These are phyloP conservation scores for Onychomys leucogaster DNA, from an alignment of 2,797 vertebrate genomes.

Conservation along the genomic window DNA sequence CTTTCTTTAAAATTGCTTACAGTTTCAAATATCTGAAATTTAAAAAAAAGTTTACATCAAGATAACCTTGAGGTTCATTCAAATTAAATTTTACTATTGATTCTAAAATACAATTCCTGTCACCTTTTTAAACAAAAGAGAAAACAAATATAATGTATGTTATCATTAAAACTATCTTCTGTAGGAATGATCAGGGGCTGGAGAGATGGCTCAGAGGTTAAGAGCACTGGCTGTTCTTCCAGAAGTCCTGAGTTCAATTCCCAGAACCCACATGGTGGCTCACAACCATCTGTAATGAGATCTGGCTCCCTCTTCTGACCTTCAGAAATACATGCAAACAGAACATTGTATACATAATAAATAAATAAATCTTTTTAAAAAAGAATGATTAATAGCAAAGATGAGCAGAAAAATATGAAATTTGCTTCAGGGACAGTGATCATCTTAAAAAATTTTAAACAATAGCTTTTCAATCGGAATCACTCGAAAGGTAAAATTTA, in stretches of 20 bases:
- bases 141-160: background rate
- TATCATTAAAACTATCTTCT: slow-evolving; percentile 11
- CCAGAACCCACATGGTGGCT: no score
- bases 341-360: no score
- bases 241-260: no score
- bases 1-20: slow-evolving; percentile 36
- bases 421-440: background rate
- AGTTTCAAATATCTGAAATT: slow-evolving; percentile 35
- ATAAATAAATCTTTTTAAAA: no score
- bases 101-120: background rate
- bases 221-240: no score
- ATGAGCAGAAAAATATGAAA: background rate
- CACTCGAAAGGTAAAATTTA: slow-evolving; percentile 5
- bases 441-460: slow-evolving; percentile 8
- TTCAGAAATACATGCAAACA: no score
- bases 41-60: background rate
- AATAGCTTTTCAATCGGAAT: background rate
- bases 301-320: no score
- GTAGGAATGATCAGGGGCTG: slow-evolving; percentile 15
- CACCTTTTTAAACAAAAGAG: slow-evolving; percentile 27
- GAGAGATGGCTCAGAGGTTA: no score
- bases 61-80: background rate
- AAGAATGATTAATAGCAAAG: background rate
- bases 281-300: no score
- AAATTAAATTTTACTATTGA: slow-evolving; percentile 14